Percentiles rank a stretch among this genome's conserved stretches.
Conservation (phyloP, 2,797 vertebrate species). For the Austrolebias charrua region DNA sequence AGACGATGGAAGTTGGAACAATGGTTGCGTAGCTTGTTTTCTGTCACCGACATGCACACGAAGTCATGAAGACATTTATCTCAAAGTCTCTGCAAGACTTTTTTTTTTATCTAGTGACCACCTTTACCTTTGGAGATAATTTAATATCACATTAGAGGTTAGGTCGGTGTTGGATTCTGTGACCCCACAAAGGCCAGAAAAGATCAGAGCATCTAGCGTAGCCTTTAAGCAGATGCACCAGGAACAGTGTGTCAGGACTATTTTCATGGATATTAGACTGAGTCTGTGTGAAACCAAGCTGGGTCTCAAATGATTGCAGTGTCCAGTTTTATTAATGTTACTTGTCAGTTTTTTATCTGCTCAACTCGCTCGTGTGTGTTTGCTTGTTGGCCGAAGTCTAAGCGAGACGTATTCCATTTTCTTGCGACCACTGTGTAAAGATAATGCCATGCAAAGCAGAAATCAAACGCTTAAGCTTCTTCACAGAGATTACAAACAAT, state of each 20-base stretch:
- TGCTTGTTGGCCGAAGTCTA: constrained; percentile 40
- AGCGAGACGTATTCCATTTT: constrained; percentile 46
- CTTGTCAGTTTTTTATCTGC: constrained; percentile 42
- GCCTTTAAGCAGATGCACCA: constrained; percentile 2
- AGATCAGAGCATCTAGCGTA: constrained; percentile 20
- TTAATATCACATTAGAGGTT: constrained; percentile 56
- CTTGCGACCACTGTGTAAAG: constrained; percentile 57
- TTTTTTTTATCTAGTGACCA: constrained; percentile 43
- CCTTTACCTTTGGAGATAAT: constrained; percentile 58
- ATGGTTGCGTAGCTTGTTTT: constrained; percentile 51
- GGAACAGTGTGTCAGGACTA: constrained; percentile 27
- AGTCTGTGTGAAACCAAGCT: constrained; percentile 18
- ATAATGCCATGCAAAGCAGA: constrained; percentile 52
- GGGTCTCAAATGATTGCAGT: constrained; percentile 50
- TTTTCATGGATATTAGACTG: constrained; percentile 22
- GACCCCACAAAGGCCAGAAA: constrained; percentile 47
- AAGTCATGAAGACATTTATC: constrained; percentile 25
- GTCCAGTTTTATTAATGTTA: constrained; percentile 50
- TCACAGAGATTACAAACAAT: constrained; percentile 69
- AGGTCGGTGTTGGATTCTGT: constrained; percentile 24
- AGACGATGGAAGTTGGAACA: constrained; percentile 50
- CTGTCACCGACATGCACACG: constrained; percentile 41
- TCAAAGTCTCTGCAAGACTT: constrained; percentile 46
- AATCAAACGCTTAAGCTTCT: constrained; percentile 68
- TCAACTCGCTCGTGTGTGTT: constrained; percentile 41